Evolutionary conservation across 1,140 invertebrate genomes (phyloP).

Genomic region (Magallana angulata): DNA sequence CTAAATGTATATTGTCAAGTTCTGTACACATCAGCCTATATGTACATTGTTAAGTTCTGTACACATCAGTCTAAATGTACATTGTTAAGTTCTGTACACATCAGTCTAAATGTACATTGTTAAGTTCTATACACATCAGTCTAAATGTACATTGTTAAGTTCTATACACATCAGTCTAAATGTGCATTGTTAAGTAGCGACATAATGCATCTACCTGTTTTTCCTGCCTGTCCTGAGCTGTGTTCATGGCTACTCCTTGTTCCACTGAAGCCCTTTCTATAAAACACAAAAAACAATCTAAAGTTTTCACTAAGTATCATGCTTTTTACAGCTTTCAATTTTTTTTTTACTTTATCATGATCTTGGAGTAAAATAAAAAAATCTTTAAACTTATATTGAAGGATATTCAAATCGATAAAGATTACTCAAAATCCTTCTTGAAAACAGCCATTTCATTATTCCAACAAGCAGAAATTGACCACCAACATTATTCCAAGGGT

Average conservation of each 20-base stretch:
- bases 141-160: not conserved
- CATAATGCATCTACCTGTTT: not conserved
- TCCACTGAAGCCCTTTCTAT: not conserved
- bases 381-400: too few relatives aligned
- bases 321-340: not conserved
- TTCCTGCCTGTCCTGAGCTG: not conserved
- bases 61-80: not conserved
- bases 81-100: not conserved
- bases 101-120: too few relatives aligned
- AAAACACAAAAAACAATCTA: not conserved
- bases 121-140: not conserved
- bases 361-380: too few relatives aligned
- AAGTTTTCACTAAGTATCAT: not conserved
- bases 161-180: too few relatives aligned
- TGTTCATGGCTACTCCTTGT: not conserved
- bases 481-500: too few relatives aligned
- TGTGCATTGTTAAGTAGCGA: too few relatives aligned
- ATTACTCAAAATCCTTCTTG: too few relatives aligned
- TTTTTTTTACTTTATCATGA: too few relatives aligned
- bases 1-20: too few relatives aligned
- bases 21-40: not conserved
- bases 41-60: not conserved
- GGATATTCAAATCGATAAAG: too few relatives aligned
- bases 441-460: too few relatives aligned
- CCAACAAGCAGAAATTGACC: too few relatives aligned